These are phyloP conservation scores for Mola mola DNA, from an alignment of 2,113 vertebrate species.

Conservation along the genomic window DNA sequence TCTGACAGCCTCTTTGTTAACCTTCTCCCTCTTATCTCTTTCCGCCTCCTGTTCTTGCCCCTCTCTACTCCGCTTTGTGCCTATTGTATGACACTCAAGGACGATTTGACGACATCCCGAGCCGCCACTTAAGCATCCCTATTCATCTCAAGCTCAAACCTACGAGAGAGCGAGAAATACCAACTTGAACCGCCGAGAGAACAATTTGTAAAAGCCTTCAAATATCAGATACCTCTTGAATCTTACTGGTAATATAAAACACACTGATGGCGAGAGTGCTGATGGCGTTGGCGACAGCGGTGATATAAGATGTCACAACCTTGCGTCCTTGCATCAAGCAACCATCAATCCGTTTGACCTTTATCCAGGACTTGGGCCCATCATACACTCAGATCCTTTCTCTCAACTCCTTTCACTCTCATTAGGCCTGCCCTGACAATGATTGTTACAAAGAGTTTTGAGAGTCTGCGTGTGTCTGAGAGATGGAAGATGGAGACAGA, in stretches of 20 bases:
- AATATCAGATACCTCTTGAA: conserved; percentile 59
- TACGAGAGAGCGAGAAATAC: conserved; percentile 48
- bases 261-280: conserved; percentile 45
- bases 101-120: conserved; percentile 67
- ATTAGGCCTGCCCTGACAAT: conserved; percentile 48
- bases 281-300: conserved; percentile 51
- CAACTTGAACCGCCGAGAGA: conserved; percentile 49
- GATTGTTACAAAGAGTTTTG: conserved; percentile 48
- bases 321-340: conserved; percentile 51
- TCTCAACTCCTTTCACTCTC: conserved; percentile 42
- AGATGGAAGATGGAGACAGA: conserved; percentile 20
- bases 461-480: conserved; percentile 14
- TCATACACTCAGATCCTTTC: conserved; percentile 42
- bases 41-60: conserved; percentile 60
- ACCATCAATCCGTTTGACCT: conserved; percentile 68
- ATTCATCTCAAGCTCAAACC: conserved; percentile 70
- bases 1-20: conserved; percentile 73
- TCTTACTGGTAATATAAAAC: conserved; percentile 66
- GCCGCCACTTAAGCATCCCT: conserved; percentile 75
- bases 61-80: conserved; percentile 63
- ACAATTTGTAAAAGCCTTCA: conserved; percentile 68
- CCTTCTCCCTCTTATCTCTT: conserved; percentile 72
- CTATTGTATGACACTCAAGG: conserved; percentile 76
- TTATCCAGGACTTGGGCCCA: conserved; percentile 46
- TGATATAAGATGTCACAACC: conserved; percentile 74